Evolutionary conservation across 2,797 vertebrate species (phyloP).

Genomic region (Malacoctenus gilli): DNA sequence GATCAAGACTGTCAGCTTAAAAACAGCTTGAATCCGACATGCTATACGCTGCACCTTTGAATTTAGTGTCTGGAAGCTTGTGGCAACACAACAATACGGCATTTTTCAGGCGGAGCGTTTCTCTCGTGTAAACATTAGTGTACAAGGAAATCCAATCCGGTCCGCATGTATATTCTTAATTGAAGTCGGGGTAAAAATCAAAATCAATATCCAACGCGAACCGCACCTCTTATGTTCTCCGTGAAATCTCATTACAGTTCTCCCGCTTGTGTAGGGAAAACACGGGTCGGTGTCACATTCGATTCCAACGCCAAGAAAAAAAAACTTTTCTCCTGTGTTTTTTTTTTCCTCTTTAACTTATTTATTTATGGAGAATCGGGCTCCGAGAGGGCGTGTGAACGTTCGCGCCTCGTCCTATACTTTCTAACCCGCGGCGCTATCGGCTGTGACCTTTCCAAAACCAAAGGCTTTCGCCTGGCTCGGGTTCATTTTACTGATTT

Average conservation of each 20-base stretch:
- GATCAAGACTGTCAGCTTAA: too few relatives aligned
- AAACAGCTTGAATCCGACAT: too few relatives aligned
- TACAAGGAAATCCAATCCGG: not conserved
- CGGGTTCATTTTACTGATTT: not conserved
- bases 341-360: too few relatives aligned
- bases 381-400: not conserved
- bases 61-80: too few relatives aligned
- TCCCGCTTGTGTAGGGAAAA: not conserved
- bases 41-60: too few relatives aligned
- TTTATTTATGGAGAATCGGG: not conserved
- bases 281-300: not conserved
- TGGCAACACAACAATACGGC: too few relatives aligned
- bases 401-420: too few relatives aligned
- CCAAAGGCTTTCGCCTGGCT: not conserved
- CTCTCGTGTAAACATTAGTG: not conserved
- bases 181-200: not conserved
- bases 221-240: not conserved
- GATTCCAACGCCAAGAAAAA: not conserved
- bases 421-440: too few relatives aligned
- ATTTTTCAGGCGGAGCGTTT: not conserved
- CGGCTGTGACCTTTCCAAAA: too few relatives aligned
- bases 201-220: not conserved
- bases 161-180: not conserved
- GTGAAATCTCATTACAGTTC: not conserved
- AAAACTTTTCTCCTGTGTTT: not conserved